phyloP scores from a whole-genome alignment of 2,888 invertebrate genomes.

The Tridacna gigas region DNA sequence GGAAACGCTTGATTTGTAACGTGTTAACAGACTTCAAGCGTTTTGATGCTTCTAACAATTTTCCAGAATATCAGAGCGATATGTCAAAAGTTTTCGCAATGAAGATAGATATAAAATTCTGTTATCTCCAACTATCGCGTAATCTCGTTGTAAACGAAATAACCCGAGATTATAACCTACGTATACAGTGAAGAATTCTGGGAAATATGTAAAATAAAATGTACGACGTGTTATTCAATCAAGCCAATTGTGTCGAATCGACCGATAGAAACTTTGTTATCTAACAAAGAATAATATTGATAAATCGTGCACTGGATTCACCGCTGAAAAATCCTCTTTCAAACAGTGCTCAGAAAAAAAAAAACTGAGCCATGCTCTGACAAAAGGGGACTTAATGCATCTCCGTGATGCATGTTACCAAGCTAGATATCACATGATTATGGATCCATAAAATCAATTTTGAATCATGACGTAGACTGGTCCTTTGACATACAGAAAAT shows the following conservation, averaged over 20 bases:
- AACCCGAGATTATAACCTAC: not conserved
- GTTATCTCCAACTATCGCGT: not conserved
- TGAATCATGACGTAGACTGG: too few species aligned
- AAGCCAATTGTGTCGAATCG: not conserved
- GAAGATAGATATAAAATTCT: too few species aligned
- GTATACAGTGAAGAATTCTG: not conserved
- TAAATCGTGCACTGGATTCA: slow-evolving; percentile 6
- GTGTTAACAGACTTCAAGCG: not conserved
- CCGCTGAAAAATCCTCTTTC: not conserved
- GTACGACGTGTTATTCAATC: slow-evolving; percentile 9
- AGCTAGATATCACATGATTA: too few species aligned
- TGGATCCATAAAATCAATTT: too few species aligned
- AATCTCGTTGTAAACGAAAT: slow-evolving; percentile 21
- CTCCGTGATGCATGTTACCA: too few species aligned
- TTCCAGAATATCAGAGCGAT: too few species aligned
- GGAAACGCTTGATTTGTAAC: not conserved
- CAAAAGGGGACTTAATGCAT: too few species aligned
- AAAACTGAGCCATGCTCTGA: too few species aligned
- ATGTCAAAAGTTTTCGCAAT: too few species aligned
- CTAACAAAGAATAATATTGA: not conserved
- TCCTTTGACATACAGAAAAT: too few species aligned
- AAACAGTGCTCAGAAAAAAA: too few species aligned
- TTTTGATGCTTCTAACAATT: not conserved
- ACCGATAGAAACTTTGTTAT: not conserved
- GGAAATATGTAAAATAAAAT: not conserved